A percentile compares a stretch with the other conserved stretches of the same genome.
Evolutionary conservation across 1,140 invertebrate species (phyloP).

Genomic region (Pentalonia nigronervosa): DNA sequence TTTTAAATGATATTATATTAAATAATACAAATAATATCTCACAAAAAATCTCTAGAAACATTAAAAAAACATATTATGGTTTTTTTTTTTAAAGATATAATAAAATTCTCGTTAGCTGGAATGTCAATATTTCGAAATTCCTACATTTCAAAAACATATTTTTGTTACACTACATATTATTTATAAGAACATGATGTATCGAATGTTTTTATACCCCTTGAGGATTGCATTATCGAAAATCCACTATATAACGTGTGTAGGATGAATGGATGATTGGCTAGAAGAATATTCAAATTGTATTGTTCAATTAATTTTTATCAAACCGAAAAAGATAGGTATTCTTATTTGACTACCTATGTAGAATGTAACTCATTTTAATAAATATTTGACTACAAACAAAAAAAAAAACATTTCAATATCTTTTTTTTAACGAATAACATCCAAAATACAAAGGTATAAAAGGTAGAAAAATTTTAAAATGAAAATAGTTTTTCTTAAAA

Average conservation of each 20-base stretch:
- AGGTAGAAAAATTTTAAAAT: not conserved
- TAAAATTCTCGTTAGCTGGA: not conserved
- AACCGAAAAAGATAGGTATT: not conserved
- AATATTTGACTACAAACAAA: not conserved
- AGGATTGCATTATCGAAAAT: not conserved
- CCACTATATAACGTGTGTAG: not conserved
- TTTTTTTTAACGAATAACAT: not conserved
- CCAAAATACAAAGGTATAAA: not conserved
- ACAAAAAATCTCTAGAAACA: not conserved
- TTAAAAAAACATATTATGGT: no score
- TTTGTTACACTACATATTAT: not conserved
- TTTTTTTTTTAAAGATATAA: not conserved
- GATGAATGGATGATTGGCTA: not conserved
- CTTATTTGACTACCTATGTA: not conserved
- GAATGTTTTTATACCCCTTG: not conserved
- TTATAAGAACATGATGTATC: not conserved
- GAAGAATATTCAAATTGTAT: not conserved
- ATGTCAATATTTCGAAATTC: not conserved
- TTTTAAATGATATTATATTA: not conserved
- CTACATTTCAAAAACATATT: not conserved
- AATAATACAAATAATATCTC: not conserved
- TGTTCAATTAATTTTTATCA: not conserved
- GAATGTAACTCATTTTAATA: not conserved
- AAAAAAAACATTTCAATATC: not conserved
- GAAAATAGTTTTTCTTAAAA: not conserved